These are phyloP conservation scores for Cyclophora albipunctata DNA, from an alignment of 2,888 invertebrate species.

Conservation along the genomic window DNA sequence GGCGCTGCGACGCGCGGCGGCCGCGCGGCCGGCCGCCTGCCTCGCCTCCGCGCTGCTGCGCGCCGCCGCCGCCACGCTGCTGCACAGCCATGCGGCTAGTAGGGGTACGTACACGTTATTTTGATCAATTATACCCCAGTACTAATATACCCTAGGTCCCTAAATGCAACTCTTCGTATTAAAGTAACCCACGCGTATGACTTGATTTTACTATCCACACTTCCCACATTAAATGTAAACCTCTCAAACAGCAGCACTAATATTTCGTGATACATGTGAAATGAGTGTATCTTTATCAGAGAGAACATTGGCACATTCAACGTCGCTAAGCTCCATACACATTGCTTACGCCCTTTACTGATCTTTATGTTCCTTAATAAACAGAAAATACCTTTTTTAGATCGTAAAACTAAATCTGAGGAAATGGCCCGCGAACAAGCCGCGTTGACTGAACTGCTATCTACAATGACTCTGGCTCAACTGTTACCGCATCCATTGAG, in stretches of 20 bases:
- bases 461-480: constrained; percentile 89
- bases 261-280: no score
- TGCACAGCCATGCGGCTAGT: constrained; percentile 59
- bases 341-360: no score
- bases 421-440: constrained; percentile 53
- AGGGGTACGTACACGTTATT: constrained; percentile 10
- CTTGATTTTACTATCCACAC: no score
- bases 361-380: no score
- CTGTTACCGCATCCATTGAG: constrained; percentile 88
- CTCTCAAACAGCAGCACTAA: no score
- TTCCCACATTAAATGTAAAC: no score
- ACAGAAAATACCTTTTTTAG: constrained; percentile 21
- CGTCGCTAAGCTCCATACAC: no score
- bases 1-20: constrained; percentile 83
- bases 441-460: constrained; percentile 78
- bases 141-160: no score
- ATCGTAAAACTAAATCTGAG: constrained; percentile 43
- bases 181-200: background rate
- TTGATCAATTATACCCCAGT: constrained; percentile 30
- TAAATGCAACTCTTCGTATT: no score
- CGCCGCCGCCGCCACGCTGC: constrained; percentile 83
- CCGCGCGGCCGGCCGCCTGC: constrained; percentile 62
- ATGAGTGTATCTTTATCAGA: no score
- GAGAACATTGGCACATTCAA: no score
- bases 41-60: constrained; percentile 62